Evolutionary conservation across 92 coral and sea anemone species (phyloP), one percentile per base, ranked within the genome.

Genomic region (Epizoanthus ramosus): DNA sequence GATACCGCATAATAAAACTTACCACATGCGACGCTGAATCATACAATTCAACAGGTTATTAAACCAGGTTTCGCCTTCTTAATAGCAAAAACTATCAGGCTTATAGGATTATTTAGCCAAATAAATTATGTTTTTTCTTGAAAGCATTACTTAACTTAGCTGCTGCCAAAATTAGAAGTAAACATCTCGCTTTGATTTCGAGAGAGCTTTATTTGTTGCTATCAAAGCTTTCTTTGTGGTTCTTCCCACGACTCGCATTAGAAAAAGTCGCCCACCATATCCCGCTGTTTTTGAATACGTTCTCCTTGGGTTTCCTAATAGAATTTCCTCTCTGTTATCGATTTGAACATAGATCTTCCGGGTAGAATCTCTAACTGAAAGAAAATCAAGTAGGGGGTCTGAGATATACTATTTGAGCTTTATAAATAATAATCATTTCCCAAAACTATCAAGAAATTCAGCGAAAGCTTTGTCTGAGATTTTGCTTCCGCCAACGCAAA

Each of bases 291-390:
- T 8, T 33, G 71, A 17, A 24, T 63, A 25, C 35, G 68, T 23
- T 63, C 54, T 8, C 54, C 54, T 64, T 64, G 69, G 33, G 69
- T 8, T 12, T 12, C 33, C 43, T 69, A 16, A 19, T 39, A 69
- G 54, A 39, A 69, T 35, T 71, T 47, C 58, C 75, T 71, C 50
- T 5, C 3, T 17, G 28, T 74, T 74, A 74, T 74, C 64, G 47
- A 25, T 74, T 73, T 28, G 21, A 63, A 23, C 64, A 52, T 14
- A 14, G 57, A 9, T 74, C 63, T 74, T 74, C 79, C 64, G 79
- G 79, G 21, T 19, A 14, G 23, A 74, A 74, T 28, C 65, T 74
- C 6, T 74, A 53, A 54, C 24, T 15, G 64, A 33, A 53, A 74
- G 41, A 10, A 47, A 53, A 16, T 24, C 31, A 65, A 65, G 70